These are phyloP conservation scores for Alloplasta piceator DNA, from an alignment of 2,888 invertebrate genomes.

Conservation along the genomic window DNA sequence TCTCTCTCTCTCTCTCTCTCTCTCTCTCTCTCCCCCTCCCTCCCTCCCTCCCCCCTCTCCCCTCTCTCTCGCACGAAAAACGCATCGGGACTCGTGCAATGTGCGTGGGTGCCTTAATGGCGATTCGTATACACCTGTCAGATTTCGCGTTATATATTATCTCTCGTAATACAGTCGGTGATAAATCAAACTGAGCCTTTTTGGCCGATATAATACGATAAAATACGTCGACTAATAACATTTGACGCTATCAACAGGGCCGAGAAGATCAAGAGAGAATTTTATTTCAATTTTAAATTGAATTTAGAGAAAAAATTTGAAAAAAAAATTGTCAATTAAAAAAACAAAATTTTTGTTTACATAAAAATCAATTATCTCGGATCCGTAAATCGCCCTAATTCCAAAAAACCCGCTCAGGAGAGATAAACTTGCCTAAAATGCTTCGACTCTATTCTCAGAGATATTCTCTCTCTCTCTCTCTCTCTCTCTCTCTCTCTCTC, in stretches of 20 bases:
- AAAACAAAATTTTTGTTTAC: neutral
- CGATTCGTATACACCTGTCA: constrained; percentile 54
- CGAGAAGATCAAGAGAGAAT: too few species aligned
- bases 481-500: constrained; percentile 21
- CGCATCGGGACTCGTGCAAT: constrained; percentile 4
- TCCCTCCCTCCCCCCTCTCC: constrained; percentile 19
- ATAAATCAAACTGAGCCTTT: constrained; percentile 22
- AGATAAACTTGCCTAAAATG: constrained; percentile 22
- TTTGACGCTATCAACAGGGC: too few species aligned
- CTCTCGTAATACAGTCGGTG: constrained; percentile 24
- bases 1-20: constrained; percentile 3
- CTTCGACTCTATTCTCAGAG: constrained; percentile 57
- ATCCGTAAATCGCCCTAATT: constrained; percentile 40
- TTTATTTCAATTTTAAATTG: neutral
- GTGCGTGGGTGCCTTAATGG: constrained; percentile 47
- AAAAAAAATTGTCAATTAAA: neutral
- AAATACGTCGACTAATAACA: too few species aligned
- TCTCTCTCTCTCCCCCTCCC: constrained; percentile 19
- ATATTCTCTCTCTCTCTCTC: neutral
- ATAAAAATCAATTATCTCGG: too few species aligned
- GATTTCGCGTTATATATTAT: constrained; percentile 46
- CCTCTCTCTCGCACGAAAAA: constrained; percentile 10
- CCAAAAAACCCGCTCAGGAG: constrained; percentile 2
- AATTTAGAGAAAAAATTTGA: neutral
- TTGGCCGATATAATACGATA: neutral